Base-by-base conservation (phyloP, 2,888 invertebrate species). In the Caenorhabditis sp. region DNA sequence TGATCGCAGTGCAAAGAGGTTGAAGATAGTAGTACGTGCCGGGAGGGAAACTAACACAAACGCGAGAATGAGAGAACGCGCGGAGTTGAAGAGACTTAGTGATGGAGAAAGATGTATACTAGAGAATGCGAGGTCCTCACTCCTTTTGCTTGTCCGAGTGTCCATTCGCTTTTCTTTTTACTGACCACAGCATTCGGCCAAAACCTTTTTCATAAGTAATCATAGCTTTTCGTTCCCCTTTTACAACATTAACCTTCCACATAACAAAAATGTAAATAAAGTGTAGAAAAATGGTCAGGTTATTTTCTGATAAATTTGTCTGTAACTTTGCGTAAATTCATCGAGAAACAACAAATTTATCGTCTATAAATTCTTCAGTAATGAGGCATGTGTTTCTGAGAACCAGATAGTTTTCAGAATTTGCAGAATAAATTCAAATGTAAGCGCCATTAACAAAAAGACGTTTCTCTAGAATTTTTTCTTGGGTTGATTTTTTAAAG, bases 51-150 rank as follows among this genome's bases (percentile, higher is more conserved):
- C 6, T 2, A 54, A 12, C 51, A 19, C 24, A 26, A 44, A 16
- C 19, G 44, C 41, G 16, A n/a, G 38, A 22, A 51, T 38, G 38
- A 49, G 35, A 66, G 31, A 51, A 22, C 22, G 49, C 19, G 19
- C 1, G 64, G n/a, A 6, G 3, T 2, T 54, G 35, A 51, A 68
- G 68, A 68, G 68, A 31, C 38, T 5, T 38, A 51, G 66, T 14
- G 31, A 68, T 28, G 19, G 51, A 49, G 19, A 19, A 1, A 31
- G 12, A 22, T 16, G 14, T 26, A 44, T 49, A 49, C 10, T 22
- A 56, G 51, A 56, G 54, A 74, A 12, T 58, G 64, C 28, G 54
- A 63, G 44, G 64, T 47, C 47, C 56, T 75, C 64, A 64, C 61
- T 64, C 56, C 49, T 26, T 16, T 10, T 3, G 19, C 61, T n/a